phyloP scores from a whole-genome alignment of 2,113 vertebrate genomes.

The Cephalopterus ornatus region DNA sequence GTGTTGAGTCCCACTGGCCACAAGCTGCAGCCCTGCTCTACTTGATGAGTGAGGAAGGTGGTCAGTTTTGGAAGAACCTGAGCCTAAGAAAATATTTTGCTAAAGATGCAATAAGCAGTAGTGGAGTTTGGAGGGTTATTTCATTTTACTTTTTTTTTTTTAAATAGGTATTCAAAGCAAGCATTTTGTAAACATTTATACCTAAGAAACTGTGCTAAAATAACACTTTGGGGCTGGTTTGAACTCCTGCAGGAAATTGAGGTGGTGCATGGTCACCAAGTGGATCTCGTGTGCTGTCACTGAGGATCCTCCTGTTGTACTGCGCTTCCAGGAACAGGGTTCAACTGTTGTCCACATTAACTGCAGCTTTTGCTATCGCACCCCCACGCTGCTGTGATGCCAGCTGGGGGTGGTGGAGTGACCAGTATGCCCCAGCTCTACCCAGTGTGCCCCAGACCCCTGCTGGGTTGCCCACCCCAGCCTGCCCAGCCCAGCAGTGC shows the following conservation, averaged over 20 bases:
- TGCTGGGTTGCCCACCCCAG: too few species aligned
- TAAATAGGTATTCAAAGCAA: background rate
- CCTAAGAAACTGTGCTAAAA: background rate
- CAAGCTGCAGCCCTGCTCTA: background rate
- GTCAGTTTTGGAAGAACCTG: background rate
- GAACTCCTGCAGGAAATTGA: background rate
- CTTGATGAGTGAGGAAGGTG: background rate
- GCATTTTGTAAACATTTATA: background rate
- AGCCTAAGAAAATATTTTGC: background rate
- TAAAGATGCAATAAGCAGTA: background rate
- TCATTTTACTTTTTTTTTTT: background rate
- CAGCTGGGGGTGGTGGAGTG: background rate
- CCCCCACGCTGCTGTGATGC: background rate
- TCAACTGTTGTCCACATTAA: background rate
- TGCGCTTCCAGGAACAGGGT: background rate
- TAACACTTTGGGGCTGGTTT: background rate
- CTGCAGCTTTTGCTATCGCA: background rate
- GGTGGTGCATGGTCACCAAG: background rate
- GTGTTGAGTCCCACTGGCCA: background rate
- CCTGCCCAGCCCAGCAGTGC: background rate
- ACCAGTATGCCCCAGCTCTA: background rate
- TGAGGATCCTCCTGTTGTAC: background rate
- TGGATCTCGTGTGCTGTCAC: accelerated
- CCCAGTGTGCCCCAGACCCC: too few species aligned
- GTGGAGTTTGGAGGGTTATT: background rate